Evolutionary conservation across 2,888 invertebrate species (phyloP), one percentile per base, ranked within the genome.

Genomic region (Drosophila nr. perissopoda): DNA sequence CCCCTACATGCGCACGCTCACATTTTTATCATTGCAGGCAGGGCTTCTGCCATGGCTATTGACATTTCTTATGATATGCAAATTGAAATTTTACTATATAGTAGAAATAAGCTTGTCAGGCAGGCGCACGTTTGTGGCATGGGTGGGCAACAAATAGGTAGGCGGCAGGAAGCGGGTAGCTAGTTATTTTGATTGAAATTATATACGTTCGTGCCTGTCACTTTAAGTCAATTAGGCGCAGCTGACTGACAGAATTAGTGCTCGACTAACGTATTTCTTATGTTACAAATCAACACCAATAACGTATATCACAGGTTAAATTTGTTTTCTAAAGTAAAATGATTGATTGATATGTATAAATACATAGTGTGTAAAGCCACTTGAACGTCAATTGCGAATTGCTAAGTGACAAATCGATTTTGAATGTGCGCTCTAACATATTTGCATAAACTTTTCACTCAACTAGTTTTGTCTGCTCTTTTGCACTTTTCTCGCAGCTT

Each of bases 1-100:
- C 25, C 5, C 5, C 29, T 18, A 48, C n/a, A 48, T 34, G 31
- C 33, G 52, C 49, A 56, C 56, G 58, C 60, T 29, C 51, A 54
- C 38, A 62, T 53, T 67, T 68, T 65, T 49, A 40, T 59, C 76
- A 60, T 69, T 74, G 79, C 85, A 70, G 57, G 53, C 54, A 74
- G 64, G 57, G 67, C 74, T 77, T 76, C 68, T 61, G 71, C 63
- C 74, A 73, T 79, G 71, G 70, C 61, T 82, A 89, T 89, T 87
- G 86, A 82, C 82, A 85, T 85, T 81, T 81, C 71, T 82, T 79
- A 87, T 88, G 79, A 81, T 82, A 88, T 88, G 88, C 83, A 88
- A 88, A 90, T 88, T 90, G 88, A 90, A 88, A 88, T 81, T 89
- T 83, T 76, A 73, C 69, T 64, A 76, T 76, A 86, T 82, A 76